Percentiles rank a stretch among this genome's conserved stretches.
phyloP scores from a whole-genome alignment of 2,888 invertebrate genomes.

The Busseola fusca region DNA sequence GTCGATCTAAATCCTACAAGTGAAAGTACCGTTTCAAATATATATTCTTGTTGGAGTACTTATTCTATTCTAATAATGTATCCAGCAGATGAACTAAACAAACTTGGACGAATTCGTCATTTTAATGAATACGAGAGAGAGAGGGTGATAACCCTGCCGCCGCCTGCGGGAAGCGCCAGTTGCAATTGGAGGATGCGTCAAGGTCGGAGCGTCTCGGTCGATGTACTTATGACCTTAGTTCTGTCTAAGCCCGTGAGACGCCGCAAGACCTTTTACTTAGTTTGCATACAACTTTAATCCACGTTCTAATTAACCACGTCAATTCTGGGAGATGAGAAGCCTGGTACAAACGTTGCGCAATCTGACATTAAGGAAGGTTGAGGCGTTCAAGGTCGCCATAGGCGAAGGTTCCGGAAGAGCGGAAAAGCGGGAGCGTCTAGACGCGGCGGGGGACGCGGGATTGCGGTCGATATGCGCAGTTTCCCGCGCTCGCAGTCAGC shows the following conservation, averaged over 20 bases:
- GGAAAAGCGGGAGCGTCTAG: constrained; percentile 86
- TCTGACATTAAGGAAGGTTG: constrained; percentile 87
- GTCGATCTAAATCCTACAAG: background rate
- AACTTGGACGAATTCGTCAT: constrained; percentile 60
- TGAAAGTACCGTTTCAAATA: constrained; percentile 18
- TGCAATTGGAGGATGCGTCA: constrained; percentile 79
- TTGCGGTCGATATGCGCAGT: constrained; percentile 87
- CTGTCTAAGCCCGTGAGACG: constrained; percentile 62
- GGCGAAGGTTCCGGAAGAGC: constrained; percentile 88
- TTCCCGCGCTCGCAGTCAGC: constrained; percentile 86
- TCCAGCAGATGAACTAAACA: constrained; percentile 11
- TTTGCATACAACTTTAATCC: constrained; percentile 64
- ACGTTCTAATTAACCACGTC: constrained; percentile 73
- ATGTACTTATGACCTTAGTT: constrained; percentile 77
- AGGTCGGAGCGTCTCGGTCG: constrained; percentile 83
- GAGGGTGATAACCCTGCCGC: constrained; percentile 79
- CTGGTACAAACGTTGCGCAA: constrained; percentile 77
- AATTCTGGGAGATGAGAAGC: constrained; percentile 70
- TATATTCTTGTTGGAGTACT: background rate
- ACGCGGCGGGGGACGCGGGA: constrained; percentile 81
- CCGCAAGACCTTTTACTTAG: constrained; percentile 57
- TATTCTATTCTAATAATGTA: too few relatives aligned
- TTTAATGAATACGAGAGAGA: constrained; percentile 69
- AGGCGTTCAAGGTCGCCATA: constrained; percentile 87
- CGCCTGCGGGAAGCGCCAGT: constrained; percentile 74